Base-by-base conservation (phyloP, 1,140 invertebrate genomes). In the Hirudo medicinalis region DNA sequence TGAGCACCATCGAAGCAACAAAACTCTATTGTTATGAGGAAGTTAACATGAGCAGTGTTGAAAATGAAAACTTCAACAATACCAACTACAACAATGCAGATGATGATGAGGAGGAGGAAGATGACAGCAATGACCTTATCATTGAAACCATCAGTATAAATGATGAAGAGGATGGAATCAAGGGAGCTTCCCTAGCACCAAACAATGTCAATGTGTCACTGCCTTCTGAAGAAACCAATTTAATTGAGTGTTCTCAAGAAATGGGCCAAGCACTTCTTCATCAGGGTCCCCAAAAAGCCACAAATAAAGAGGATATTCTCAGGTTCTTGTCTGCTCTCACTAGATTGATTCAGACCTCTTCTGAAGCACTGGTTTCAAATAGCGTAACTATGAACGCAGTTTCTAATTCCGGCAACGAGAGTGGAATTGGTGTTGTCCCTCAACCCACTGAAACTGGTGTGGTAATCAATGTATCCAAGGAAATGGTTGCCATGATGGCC, bases 121-220 rank as follows among this genome's bases (percentile, higher is more conserved):
- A 32, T 63, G 57, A 63, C 19, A 63, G 57, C 57, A 63, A 63
- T 63, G 57, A 63, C 15, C 22, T 63, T n/a, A 32, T 63, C 29
- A 32, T 63, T 63, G 57, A 63, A 22, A 63, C 57, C 29, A 63
- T 63, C 8, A 63, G 57, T 20, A 63, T 63, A 63, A 32, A 63
- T 11, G 57, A 63, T 32, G 57, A 63, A 32, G 57, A 63, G 1
- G 57, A 63, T 22, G 29, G 22, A 25, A 25, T 6, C 57, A 32
- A 25, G 11, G 29, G 3, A 25, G 13, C 4, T 63, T 8, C 11
- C 8, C 29, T 20, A 5, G 57, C 22, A 15, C 22, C 4, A 15
- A 32, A 63, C 11, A 32, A 32, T 25, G 57, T 25, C 8, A 15
- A 63, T 22, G 19, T 22, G 0, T 13, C 22, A 0, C 22, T 15